phyloP scores from a whole-genome alignment of 2,888 invertebrate genomes.

The Synanthedon andrenaeformis region DNA sequence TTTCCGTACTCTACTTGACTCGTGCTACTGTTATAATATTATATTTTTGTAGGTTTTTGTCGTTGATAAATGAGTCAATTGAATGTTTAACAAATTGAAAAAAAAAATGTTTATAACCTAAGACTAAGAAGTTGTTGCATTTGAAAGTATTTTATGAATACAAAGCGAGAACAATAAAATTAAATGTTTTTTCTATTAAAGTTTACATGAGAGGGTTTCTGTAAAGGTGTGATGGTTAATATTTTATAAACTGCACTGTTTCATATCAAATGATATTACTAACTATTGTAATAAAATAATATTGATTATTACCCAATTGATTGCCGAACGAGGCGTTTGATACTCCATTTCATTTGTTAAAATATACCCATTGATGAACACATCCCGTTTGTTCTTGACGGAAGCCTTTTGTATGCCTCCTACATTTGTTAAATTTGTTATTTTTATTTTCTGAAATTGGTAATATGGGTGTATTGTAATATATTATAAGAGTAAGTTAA shows the following conservation, averaged over 20 bases:
- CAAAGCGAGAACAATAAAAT: constrained; percentile 68
- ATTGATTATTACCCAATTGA: constrained; percentile 20
- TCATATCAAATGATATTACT: constrained; percentile 59
- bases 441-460: constrained; percentile 32
- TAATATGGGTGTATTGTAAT: constrained; percentile 36
- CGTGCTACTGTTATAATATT: constrained; percentile 60
- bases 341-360: constrained; percentile 62
- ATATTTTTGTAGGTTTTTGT: constrained; percentile 70
- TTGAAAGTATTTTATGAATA: constrained; percentile 69
- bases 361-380: constrained; percentile 6
- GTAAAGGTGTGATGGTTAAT: constrained; percentile 44
- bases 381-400: neutral
- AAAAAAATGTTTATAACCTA: constrained; percentile 63
- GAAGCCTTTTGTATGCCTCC: neutral
- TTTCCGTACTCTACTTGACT: constrained; percentile 50
- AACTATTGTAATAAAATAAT: constrained; percentile 26
- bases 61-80: constrained; percentile 70
- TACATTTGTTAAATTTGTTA: constrained; percentile 19
- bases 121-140: constrained; percentile 70
- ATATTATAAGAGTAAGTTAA: constrained; percentile 23
- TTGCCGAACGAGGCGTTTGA: constrained; percentile 40
- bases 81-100: constrained; percentile 66
- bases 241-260: constrained; percentile 49
- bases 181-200: constrained; percentile 67
- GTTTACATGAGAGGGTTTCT: constrained; percentile 61